Percentiles rank a stretch among this genome's conserved stretches.
Evolutionary conservation across 2,113 vertebrate species (phyloP).

Genomic region (Clupea harengus): DNA sequence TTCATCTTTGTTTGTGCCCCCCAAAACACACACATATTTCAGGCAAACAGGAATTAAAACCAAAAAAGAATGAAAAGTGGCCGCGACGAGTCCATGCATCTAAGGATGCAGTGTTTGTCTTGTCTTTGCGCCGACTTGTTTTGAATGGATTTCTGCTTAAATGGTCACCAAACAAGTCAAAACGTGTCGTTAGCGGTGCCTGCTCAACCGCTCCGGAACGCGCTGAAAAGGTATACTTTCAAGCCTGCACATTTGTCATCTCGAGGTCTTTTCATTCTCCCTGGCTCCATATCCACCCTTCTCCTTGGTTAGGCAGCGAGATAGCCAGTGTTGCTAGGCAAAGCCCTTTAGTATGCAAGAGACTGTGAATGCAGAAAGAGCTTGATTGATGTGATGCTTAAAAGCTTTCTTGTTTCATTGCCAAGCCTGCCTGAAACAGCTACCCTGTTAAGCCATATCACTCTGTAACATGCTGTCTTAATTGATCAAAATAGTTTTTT

Average conservation of each 20-base stretch:
- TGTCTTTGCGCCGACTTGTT: not conserved
- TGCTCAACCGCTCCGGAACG: not conserved
- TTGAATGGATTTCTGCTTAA: not conserved
- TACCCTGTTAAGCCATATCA: slow-evolving; percentile 6
- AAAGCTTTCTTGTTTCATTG: slow-evolving; percentile 29
- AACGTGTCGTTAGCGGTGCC: not conserved
- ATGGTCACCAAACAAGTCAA: not conserved
- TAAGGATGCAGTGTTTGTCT: not conserved
- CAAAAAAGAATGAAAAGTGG: not conserved
- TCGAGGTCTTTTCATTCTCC: not conserved
- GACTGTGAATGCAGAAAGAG: slow-evolving; percentile 13
- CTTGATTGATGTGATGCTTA: slow-evolving; percentile 34
- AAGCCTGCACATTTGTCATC: not conserved
- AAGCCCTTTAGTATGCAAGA: not conserved
- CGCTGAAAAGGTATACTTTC: not conserved
- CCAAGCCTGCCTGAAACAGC: slow-evolving; percentile 21
- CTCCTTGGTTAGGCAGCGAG: not conserved
- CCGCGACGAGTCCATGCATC: not conserved
- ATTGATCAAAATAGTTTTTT: not conserved
- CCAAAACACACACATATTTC: not conserved
- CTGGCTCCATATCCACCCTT: not conserved
- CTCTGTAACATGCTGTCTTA: not conserved
- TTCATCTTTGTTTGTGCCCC: not conserved
- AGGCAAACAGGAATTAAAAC: not conserved
- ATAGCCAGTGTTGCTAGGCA: slow-evolving; percentile 6